Evolutionary conservation across 2,113 vertebrate genomes (phyloP).

Genomic region (Lampris incognitus): DNA sequence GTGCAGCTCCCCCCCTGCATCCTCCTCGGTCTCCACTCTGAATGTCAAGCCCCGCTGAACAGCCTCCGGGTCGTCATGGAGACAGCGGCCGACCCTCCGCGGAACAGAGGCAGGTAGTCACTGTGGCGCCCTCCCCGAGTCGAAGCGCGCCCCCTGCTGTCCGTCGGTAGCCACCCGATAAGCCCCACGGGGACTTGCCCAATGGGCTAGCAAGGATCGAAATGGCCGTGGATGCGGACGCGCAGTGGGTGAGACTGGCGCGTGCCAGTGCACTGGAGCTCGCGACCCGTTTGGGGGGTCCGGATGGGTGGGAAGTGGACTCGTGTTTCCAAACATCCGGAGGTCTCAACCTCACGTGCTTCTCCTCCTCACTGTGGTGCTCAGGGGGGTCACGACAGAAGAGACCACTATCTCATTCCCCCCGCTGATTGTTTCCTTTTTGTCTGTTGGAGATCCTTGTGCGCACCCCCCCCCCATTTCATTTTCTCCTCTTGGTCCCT

Average conservation of each 20-base stretch:
- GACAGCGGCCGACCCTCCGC: constrained; percentile 73
- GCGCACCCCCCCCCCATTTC: too few species aligned
- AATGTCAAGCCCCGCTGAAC: constrained; percentile 78
- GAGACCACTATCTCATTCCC: not conserved
- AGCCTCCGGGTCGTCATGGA: constrained; percentile 79
- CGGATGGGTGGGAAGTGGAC: constrained; percentile 24
- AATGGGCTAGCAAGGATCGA: constrained; percentile 35
- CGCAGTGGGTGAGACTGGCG: constrained; percentile 43
- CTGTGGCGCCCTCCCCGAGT: constrained; percentile 55
- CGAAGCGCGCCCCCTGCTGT: constrained; percentile 72
- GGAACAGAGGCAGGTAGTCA: constrained; percentile 77
- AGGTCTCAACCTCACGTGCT: constrained; percentile 60
- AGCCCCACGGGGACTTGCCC: constrained; percentile 20
- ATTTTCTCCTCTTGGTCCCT: constrained; percentile 3
- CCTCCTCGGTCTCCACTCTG: constrained; percentile 73
- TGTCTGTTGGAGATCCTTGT: too few species aligned
- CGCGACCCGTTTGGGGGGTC: constrained; percentile 35
- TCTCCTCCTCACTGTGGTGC: constrained; percentile 44
- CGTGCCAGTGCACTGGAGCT: constrained; percentile 41
- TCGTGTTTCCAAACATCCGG: constrained; percentile 48
- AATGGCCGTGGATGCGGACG: constrained; percentile 52
- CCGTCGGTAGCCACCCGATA: constrained; percentile 21
- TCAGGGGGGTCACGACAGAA: constrained; percentile 13
- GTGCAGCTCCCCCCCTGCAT: constrained; percentile 62
- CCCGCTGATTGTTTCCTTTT: not conserved